phyloP scores from a whole-genome alignment of 2,797 vertebrate species.

The Spinus pinus region DNA sequence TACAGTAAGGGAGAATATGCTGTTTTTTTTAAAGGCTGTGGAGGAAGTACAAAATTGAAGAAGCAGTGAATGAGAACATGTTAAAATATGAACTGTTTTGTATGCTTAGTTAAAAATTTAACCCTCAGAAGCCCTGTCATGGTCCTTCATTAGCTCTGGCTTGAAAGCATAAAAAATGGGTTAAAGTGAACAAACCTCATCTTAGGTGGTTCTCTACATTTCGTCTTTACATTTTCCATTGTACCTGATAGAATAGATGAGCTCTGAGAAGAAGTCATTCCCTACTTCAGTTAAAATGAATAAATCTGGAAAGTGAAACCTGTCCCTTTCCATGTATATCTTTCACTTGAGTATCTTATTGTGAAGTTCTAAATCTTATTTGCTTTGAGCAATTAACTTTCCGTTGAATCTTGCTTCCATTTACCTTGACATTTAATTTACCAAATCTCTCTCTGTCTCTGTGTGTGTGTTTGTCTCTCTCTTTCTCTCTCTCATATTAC shows the following conservation, averaged over 20 bases:
- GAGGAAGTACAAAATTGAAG: not conserved
- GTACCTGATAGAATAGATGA: not conserved
- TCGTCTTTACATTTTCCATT: not conserved
- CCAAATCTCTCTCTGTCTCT: not conserved
- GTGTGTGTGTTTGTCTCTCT: rapidly evolving
- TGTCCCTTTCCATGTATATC: not conserved
- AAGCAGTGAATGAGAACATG: not conserved
- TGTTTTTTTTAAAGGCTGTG: not conserved
- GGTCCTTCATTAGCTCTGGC: not conserved
- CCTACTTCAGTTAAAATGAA: not conserved
- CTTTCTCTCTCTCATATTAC: not conserved
- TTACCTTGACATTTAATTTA: not conserved
- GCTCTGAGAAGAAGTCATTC: not conserved
- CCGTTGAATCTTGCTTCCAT: not conserved
- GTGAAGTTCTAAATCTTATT: not conserved
- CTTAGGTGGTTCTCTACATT: not conserved
- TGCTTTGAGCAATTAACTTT: not conserved
- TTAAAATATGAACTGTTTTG: not conserved
- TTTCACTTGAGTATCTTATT: not conserved
- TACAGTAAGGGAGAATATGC: not conserved
- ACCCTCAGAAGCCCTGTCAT: not conserved
- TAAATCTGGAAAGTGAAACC: not conserved
- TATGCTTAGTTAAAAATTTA: not conserved
- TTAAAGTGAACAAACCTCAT: not conserved
- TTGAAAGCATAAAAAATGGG: not conserved